Conservation (phyloP, 2,113 vertebrate genomes). For the Pycnonotus jocosus region DNA sequence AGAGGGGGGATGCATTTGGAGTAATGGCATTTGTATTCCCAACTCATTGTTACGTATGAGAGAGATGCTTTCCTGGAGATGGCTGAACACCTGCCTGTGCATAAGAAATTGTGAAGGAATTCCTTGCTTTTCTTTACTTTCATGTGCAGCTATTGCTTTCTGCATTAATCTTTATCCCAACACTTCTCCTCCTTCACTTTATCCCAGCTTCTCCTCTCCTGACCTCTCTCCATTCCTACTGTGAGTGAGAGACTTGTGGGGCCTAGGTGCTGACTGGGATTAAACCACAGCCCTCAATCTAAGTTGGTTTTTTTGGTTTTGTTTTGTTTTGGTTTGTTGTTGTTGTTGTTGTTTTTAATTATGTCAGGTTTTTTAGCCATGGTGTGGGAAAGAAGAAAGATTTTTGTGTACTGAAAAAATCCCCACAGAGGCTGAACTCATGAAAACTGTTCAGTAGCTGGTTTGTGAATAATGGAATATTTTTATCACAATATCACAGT, state of each 20-base stretch:
- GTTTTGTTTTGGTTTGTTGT: neutral
- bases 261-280: neutral
- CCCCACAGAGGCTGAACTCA: neutral
- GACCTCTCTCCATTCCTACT: neutral
- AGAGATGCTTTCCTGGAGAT: neutral
- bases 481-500: neutral
- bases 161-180: neutral
- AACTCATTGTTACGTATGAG: neutral
- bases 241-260: neutral
- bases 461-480: neutral
- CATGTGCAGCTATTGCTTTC: fast-evolving
- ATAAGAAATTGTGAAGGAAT: neutral
- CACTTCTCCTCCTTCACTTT: too few relatives aligned
- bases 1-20: fast-evolving
- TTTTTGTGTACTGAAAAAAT: neutral
- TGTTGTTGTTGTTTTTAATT: too few relatives aligned
- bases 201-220: neutral
- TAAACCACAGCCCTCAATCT: neutral
- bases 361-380: too few relatives aligned
- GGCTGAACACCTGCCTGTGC: neutral
- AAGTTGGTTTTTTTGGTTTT: neutral
- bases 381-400: too few relatives aligned
- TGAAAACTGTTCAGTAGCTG: neutral
- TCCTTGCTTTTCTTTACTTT: neutral
- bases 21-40: fast-evolving